These are phyloP conservation scores for Pituophis catenifer DNA, from an alignment of 2,113 vertebrate species.

Conservation along the genomic window DNA sequence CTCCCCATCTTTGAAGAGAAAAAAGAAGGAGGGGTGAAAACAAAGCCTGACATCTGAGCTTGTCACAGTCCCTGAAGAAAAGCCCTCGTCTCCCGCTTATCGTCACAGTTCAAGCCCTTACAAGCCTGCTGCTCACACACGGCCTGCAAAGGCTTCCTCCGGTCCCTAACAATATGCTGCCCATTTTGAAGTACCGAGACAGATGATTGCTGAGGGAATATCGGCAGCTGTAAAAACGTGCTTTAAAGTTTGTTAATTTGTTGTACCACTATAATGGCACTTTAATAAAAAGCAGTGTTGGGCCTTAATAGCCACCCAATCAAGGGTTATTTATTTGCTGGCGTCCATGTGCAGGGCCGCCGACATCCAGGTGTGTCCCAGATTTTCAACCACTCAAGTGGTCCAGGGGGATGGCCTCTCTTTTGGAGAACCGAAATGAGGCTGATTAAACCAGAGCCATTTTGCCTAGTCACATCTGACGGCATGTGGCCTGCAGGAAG, in stretches of 20 bases:
- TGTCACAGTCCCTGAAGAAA: background rate
- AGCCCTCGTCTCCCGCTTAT: rapidly evolving
- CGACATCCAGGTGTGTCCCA: slow-evolving; percentile 75
- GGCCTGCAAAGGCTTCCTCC: slow-evolving; percentile 27
- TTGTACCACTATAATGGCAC: slow-evolving; percentile 76
- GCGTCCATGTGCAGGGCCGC: slow-evolving; percentile 52
- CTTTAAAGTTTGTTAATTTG: slow-evolving; percentile 81
- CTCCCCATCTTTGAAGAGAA: background rate
- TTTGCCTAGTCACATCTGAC: slow-evolving; percentile 57
- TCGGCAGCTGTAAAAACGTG: slow-evolving; percentile 67
- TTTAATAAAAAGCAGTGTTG: slow-evolving; percentile 78
- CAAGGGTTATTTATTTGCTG: slow-evolving; percentile 81
- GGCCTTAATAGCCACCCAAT: slow-evolving; percentile 76
- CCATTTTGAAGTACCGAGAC: slow-evolving; percentile 60
- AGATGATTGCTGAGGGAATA: slow-evolving; percentile 71
- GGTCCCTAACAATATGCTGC: slow-evolving; percentile 50
- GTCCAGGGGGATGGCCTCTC: slow-evolving; percentile 46
- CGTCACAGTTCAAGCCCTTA: background rate
- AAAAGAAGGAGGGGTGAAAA: background rate
- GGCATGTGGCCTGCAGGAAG: slow-evolving; percentile 61
- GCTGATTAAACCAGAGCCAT: slow-evolving; percentile 59
- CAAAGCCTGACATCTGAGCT: background rate
- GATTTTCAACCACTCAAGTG: slow-evolving; percentile 57
- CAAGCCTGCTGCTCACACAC: background rate
- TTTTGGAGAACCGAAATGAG: slow-evolving; percentile 55